These are phyloP conservation scores for Eucriotettix oculatus DNA, from an alignment of 2,888 invertebrate genomes.

Conservation along the genomic window DNA sequence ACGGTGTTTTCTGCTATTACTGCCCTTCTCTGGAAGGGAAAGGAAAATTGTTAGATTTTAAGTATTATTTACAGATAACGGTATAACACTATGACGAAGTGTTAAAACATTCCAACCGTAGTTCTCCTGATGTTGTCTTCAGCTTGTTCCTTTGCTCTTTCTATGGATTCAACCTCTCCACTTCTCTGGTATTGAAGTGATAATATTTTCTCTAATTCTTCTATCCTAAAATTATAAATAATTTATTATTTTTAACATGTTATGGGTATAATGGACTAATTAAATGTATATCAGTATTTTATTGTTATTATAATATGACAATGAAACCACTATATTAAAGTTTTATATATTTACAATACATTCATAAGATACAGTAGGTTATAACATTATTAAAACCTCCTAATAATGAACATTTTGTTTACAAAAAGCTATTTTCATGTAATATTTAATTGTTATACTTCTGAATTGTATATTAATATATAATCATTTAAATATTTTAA, in stretches of 20 bases:
- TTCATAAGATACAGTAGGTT: no score
- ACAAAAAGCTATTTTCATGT: no score
- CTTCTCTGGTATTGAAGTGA: conserved; percentile 33
- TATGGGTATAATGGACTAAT: background rate
- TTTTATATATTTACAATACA: no score
- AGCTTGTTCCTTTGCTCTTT: conserved; percentile 38
- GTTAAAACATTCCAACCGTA: conserved; percentile 24
- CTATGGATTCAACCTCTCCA: conserved; percentile 34
- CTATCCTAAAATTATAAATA: conserved; percentile 24
- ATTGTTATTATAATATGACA: background rate
- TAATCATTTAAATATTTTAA: no score
- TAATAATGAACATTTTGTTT: no score
- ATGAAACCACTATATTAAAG: no score
- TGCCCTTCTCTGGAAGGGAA: conserved; percentile 37
- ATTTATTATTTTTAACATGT: background rate
- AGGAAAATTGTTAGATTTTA: conserved; percentile 3
- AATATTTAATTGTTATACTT: no score
- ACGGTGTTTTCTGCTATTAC: conserved; percentile 43
- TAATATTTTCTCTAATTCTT: conserved; percentile 33
- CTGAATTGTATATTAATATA: no score
- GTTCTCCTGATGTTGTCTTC: conserved; percentile 40
- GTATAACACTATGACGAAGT: background rate
- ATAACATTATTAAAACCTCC: no score
- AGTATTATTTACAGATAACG: conserved; percentile 1
- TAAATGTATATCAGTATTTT: background rate